Evolutionary conservation across 2,888 invertebrate genomes (phyloP), one percentile per base, ranked within the genome.

Genomic region (Timema podura): DNA sequence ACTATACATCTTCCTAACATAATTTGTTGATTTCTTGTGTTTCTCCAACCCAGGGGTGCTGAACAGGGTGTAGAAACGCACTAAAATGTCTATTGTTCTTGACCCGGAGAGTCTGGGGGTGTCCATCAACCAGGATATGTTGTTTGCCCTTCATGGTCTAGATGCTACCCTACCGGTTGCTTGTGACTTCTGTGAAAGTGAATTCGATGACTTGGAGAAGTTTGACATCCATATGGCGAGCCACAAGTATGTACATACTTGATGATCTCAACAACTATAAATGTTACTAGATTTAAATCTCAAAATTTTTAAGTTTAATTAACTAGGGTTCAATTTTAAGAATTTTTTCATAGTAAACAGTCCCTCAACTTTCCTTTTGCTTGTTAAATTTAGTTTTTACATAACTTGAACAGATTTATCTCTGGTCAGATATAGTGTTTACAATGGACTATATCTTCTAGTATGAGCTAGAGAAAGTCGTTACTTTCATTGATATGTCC

Each of bases 161-260:
- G 47, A 59, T 13, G 16, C 67, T 10, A 48, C 67, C 5, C 67
- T 73, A 13, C 73, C 73, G 13, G 48, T 73, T 11, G 48, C 48
- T 5, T 73, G 73, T 66, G 73, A 73, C 51, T 69, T 73, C n/a
- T 73, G 73, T 51, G 59, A 64, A 13, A 69, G 48, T 6, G 61
- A 65, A 10, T 73, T 73, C 48, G 47, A 73, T 64, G 68, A 70
- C 70, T 16, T 73, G 48, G 66, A 69, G 5, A 15, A 30, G 44
- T 73, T 73, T 67, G 73, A 73, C 64, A 48, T 59, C 0, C 73
- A 73, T 45, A 73, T 73, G 68, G 65, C 16, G 15, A 54, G 44
- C n/a, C 73, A 73, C 16, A 66, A 69, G 51, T 70, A 65, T 64
- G 64, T 64, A 13, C 30, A 59, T 59, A 16, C 59, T 59, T 59